Conservation (phyloP, 2,113 vertebrate genomes). For the Rhinolophus ferrumequinum region DNA sequence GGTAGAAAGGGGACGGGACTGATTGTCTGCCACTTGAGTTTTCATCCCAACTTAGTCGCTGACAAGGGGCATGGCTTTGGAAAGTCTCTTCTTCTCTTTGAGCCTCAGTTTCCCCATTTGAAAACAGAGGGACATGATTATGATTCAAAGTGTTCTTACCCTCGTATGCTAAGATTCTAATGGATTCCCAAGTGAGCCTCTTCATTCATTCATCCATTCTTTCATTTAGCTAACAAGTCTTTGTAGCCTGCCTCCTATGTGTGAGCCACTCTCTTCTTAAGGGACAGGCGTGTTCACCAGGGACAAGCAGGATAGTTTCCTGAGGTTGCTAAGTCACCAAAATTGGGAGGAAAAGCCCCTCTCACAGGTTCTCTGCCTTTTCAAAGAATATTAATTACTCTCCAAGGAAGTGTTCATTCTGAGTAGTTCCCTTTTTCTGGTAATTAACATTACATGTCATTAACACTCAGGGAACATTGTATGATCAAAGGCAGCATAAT, state of each 20-base stretch:
- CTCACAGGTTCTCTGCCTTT: neutral
- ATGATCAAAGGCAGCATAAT: slow-evolving; percentile 88
- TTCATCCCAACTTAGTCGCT: neutral
- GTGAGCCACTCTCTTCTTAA: neutral
- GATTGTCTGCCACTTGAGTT: neutral
- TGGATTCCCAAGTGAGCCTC: neutral
- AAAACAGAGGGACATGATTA: neutral
- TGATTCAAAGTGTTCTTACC: neutral
- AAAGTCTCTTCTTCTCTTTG: neutral
- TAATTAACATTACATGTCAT: slow-evolving; percentile 87
- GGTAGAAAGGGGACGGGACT: neutral
- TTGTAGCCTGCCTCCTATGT: neutral
- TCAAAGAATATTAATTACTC: slow-evolving; percentile 75
- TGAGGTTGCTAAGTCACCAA: neutral
- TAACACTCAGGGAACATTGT: slow-evolving; percentile 82
- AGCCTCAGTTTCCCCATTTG: neutral
- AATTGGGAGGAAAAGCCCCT: neutral
- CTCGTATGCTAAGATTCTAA: neutral
- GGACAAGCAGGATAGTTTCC: neutral
- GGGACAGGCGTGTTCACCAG: neutral
- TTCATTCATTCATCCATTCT: neutral
- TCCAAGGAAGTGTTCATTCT: slow-evolving; percentile 75
- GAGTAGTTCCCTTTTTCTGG: slow-evolving; percentile 72
- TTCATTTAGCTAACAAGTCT: neutral
- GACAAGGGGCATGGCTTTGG: neutral